These are phyloP conservation scores for Xestia xanthographa DNA, from an alignment of 2,888 invertebrate genomes.

Conservation along the genomic window DNA sequence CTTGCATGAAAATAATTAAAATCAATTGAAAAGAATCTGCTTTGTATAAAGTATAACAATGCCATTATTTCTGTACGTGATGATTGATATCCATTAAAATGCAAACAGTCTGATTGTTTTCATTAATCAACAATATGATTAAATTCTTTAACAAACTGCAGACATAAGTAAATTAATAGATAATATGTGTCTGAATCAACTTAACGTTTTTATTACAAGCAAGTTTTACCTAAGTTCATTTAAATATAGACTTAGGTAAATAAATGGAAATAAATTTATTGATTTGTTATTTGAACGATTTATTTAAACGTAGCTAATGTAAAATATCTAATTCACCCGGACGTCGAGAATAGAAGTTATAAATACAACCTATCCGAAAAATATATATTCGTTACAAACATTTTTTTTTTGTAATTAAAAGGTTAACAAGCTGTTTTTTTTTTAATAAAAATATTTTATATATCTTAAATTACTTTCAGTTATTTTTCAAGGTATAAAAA, in stretches of 20 bases:
- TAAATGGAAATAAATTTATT: background rate
- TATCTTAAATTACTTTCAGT: background rate
- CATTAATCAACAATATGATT: conserved; percentile 43
- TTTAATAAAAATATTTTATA: background rate
- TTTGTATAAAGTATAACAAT: conserved; percentile 12
- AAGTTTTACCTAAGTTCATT: background rate
- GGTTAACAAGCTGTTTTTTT: background rate
- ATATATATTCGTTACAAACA: background rate
- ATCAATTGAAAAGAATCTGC: conserved; percentile 12
- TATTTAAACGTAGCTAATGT: background rate
- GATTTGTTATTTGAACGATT: background rate
- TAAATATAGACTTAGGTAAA: background rate
- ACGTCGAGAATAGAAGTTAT: background rate
- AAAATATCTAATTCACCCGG: background rate
- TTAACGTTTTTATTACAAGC: background rate
- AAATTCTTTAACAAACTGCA: conserved; percentile 10
- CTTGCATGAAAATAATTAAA: conserved; percentile 21
- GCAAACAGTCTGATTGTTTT: conserved; percentile 52
- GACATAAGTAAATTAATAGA: background rate
- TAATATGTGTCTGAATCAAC: background rate
- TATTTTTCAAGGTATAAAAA: background rate
- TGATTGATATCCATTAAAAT: conserved; percentile 28
- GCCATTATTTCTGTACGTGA: conserved; percentile 43
- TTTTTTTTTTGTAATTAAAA: background rate
- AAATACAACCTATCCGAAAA: too few relatives aligned